Base-by-base conservation (phyloP, 2,113 vertebrate species). In the Circaetus gallicus region DNA sequence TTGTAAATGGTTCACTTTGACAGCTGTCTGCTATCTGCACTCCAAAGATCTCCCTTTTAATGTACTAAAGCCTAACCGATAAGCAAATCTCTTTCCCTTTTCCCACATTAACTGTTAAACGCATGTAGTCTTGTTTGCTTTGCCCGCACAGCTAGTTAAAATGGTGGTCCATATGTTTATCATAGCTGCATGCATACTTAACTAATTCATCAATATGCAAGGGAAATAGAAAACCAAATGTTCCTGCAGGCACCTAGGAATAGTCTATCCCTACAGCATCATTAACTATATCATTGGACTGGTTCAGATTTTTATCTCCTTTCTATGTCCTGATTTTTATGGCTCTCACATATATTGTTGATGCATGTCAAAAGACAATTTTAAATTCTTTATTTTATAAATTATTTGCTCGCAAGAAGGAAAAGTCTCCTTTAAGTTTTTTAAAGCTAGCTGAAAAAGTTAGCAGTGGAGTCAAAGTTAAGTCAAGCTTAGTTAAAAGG, bases 1-100 rank as follows among this genome's bases (percentile, higher is more conserved):
- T 93, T 90, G 82, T 72, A 95, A 88, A 89, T 43, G 52, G 58
- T 74, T 95, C 61, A 55, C 43, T 69, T 66, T 62, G 92, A 94
- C 82, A 94, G 85, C 89, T 96, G 84, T 63, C 93, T 90, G 79
- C 89, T 85, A 34, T 73, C 65, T 79, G 16, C 31, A 50, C 36
- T 90, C 59, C 70, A 81, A 73, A 88, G 56, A 63, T 70, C 81
- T 86, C 38, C 26, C 26, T 81, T 86, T 89, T 62, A 77, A 72
- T 32, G 32, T 56, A 49, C 17, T 69, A 31, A 90, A 81, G 16
- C 11, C 18, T 58, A n/a, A 55, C 31, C 1, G 6, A 66, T 5
- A 74, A 74, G 10, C 29, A 94, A 87, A 76, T 13, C 1, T 49
- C 31, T 82, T 59, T 71, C 38, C 3, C 13, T 63, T 78, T 96